Evolutionary conservation across 2,797 vertebrate species (phyloP).

Genomic region (Odontamblyopus rebecca): DNA sequence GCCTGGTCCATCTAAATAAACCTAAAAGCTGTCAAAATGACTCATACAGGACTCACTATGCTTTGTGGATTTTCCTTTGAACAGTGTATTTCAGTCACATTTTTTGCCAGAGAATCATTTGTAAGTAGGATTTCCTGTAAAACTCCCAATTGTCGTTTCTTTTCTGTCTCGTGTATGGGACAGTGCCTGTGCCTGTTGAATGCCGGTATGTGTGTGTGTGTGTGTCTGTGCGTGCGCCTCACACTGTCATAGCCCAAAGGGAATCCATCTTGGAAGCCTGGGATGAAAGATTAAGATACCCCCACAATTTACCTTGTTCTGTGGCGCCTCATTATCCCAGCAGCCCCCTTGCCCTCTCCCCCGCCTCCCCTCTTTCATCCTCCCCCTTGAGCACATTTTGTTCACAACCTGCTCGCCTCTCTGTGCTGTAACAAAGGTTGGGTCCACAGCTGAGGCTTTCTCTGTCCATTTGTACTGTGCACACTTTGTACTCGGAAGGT

Average conservation of each 20-base stretch:
- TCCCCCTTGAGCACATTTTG: constrained; percentile 64
- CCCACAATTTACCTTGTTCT: constrained; percentile 64
- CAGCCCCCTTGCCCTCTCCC: constrained; percentile 19
- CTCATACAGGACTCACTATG: not conserved
- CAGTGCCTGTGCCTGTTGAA: constrained; percentile 27
- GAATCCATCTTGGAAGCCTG: constrained; percentile 60
- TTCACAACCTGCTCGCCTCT: constrained; percentile 53
- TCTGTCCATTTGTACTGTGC: constrained; percentile 54
- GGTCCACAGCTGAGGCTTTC: constrained; percentile 48
- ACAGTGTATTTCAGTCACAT: not conserved
- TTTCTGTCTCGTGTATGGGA: constrained; percentile 2
- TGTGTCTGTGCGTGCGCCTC: not conserved
- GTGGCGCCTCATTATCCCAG: constrained; percentile 64
- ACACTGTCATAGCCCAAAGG: constrained; percentile 47
- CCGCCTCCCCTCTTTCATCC: constrained; percentile 57
- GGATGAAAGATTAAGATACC: constrained; percentile 68
- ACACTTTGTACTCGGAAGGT: constrained; percentile 45
- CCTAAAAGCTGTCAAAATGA: not conserved
- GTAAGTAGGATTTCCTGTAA: not conserved
- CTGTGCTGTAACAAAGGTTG: constrained; percentile 36
- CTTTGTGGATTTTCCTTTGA: not conserved
- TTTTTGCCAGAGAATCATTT: not conserved
- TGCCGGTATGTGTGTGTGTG: not conserved
- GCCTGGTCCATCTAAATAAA: not conserved
- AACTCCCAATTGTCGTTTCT: not conserved